phyloP scores from a whole-genome alignment of 2,797 vertebrate genomes.

The Acanthurus tractus region DNA sequence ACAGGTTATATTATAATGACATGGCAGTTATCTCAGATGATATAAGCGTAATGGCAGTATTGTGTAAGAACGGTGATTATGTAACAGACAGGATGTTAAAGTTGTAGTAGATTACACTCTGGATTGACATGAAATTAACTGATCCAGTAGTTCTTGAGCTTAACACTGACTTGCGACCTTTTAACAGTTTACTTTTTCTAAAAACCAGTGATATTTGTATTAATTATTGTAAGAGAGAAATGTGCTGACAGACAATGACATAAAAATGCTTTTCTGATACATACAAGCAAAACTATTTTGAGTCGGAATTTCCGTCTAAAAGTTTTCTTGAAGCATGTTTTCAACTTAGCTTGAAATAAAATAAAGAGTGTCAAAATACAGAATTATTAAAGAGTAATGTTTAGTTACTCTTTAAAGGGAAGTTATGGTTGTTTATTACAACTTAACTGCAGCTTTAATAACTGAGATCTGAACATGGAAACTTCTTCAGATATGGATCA shows the following conservation, averaged over 20 bases:
- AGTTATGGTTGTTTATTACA: background rate
- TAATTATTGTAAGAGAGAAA: background rate
- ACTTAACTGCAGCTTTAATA: background rate
- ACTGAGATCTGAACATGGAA: background rate
- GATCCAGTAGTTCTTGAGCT: background rate
- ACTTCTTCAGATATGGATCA: background rate
- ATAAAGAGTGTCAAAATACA: background rate
- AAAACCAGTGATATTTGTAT: background rate
- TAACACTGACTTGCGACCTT: too few species aligned
- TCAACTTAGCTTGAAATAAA: conserved; percentile 4
- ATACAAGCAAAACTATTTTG: background rate
- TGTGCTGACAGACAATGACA: background rate
- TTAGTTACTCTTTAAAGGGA: background rate
- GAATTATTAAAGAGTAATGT: background rate
- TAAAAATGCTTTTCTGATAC: too few species aligned
- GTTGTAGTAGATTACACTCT: conserved; percentile 9
- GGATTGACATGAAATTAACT: background rate
- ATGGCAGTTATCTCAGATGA: conserved; percentile 27
- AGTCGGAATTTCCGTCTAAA: background rate
- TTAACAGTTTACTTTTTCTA: too few species aligned
- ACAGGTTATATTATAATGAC: conserved; percentile 19
- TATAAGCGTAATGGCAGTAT: conserved; percentile 25
- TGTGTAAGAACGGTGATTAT: conserved; percentile 31
- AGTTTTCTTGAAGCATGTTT: background rate
- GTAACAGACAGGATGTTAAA: background rate